Conservation (phyloP, 2,113 vertebrate genomes). For the Pitta sordida region DNA sequence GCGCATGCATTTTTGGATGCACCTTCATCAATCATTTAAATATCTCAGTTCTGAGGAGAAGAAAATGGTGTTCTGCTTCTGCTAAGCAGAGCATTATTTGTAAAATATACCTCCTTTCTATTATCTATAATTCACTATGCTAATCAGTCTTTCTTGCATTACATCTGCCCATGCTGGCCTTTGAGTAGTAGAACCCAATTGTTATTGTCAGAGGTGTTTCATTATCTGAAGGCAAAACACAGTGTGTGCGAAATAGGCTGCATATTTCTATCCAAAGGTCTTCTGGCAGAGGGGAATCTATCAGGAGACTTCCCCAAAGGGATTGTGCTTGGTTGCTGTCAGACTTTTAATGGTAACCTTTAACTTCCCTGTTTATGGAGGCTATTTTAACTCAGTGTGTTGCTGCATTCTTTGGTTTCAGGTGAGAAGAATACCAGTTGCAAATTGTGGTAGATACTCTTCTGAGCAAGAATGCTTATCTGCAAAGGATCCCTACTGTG, state of each 20-base stretch:
- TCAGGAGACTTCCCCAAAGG: slow-evolving; percentile 15
- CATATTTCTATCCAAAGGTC: slow-evolving; percentile 51
- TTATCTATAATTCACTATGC: slow-evolving; percentile 3
- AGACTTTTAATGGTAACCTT: slow-evolving; percentile 1
- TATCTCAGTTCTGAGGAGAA: neutral
- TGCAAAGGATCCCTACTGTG: slow-evolving; percentile 86
- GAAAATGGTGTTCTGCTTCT: slow-evolving; percentile 26
- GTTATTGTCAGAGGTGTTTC: slow-evolving; percentile 26
- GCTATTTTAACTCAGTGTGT: neutral
- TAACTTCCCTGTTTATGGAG: neutral
- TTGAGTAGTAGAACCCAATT: slow-evolving; percentile 34
- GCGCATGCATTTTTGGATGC: slow-evolving; percentile 53
- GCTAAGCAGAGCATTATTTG: slow-evolving; percentile 25
- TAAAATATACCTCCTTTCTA: neutral
- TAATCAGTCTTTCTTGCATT: slow-evolving; percentile 29
- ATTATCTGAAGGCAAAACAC: slow-evolving; percentile 32
- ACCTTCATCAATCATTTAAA: slow-evolving; percentile 52
- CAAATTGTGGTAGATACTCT: slow-evolving; percentile 72
- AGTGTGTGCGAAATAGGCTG: neutral
- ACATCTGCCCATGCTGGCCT: slow-evolving; percentile 48
- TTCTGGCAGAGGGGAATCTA: slow-evolving; percentile 41
- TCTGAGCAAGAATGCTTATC: slow-evolving; percentile 77
- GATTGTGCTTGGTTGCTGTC: slow-evolving; percentile 4
- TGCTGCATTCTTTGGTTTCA: slow-evolving; percentile 60
- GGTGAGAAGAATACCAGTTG: slow-evolving; percentile 81